Base-by-base conservation (phyloP, 1,140 invertebrate species). In the Hylaeus volcanicus region DNA sequence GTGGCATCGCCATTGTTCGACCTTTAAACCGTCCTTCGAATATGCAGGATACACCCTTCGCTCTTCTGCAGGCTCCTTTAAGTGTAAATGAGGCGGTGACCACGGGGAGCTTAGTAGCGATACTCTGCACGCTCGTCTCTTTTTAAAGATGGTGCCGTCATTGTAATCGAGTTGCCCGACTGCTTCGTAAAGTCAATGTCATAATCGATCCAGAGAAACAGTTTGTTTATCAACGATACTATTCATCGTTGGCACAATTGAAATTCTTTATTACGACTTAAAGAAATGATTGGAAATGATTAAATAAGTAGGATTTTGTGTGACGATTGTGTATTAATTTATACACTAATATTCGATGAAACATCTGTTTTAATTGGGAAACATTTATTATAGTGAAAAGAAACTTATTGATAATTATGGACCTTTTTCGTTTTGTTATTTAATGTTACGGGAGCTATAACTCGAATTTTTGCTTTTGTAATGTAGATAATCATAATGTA, bases 31-130 rank as follows among this genome's bases (percentile, higher is more conserved):
- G 68, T 51, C 26, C 75, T 55, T 61, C 70, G 51, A 51, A 53
- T 78, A 78, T 78, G 75, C 75, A 78, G 56, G 56, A 12, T 78
- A 63, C 75, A 63, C 68, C 68, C 39, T 63, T 78, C 6, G 68
- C 56, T 61, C 75, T 1, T 45, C 56, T 71, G 68, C 75, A 63
- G 66, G 6, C 58, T 72, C 58, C 75, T 78, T 72, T 63, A 78
- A 78, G 75, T 72, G 75, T 72, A 72, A 72, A 78, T 63, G 68
- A 78, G 66, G 37, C 39, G 58, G 66, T 43, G 14, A 5, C 43
- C 37, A 51, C 37, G 65, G 55, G 74, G 1, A 75, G 74, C 74
- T 66, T 15, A 48, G 26, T n/a, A 26, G n/a, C 12, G 37, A 43
- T 39, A 26, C 6, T 61, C 45, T 63, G 68, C 37, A 48, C 56